Percentiles rank a stretch among this genome's conserved stretches.
These are phyloP conservation scores for Ichneumoninae sp. DNA, from an alignment of 2,888 invertebrate genomes.

Conservation along the genomic window DNA sequence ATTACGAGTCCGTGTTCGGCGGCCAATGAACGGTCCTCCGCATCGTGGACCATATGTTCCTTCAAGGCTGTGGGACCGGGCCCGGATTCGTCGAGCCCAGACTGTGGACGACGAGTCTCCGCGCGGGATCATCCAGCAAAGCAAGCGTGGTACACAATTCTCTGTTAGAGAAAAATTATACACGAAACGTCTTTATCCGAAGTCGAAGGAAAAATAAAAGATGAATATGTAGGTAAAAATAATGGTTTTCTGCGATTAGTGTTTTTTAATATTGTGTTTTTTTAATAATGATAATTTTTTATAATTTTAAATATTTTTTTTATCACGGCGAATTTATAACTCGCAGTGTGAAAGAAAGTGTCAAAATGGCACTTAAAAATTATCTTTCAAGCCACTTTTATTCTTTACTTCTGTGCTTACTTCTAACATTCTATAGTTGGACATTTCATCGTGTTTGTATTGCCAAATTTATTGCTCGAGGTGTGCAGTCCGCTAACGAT, in stretches of 20 bases:
- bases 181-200: not conserved
- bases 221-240: not conserved
- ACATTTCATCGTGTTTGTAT: constrained; percentile 14
- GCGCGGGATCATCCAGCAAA: not conserved
- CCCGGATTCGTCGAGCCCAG: constrained; percentile 64
- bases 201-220: not conserved
- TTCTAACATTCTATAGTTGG: not conserved
- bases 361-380: not conserved
- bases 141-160: constrained; percentile 44
- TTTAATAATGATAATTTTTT: no score
- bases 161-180: constrained; percentile 31
- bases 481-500: constrained; percentile 37
- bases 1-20: constrained; percentile 79
- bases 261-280: not conserved
- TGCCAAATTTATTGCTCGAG: constrained; percentile 22
- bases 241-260: not conserved
- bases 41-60: constrained; percentile 81
- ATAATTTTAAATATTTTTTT: not conserved
- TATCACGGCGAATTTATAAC: not conserved
- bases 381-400: not conserved
- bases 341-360: not conserved
- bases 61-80: constrained; percentile 78
- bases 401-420: not conserved
- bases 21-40: constrained; percentile 76
- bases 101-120: constrained; percentile 35